Evolutionary conservation across 2,888 invertebrate genomes (phyloP).

Genomic region (Fabriciana adippe): DNA sequence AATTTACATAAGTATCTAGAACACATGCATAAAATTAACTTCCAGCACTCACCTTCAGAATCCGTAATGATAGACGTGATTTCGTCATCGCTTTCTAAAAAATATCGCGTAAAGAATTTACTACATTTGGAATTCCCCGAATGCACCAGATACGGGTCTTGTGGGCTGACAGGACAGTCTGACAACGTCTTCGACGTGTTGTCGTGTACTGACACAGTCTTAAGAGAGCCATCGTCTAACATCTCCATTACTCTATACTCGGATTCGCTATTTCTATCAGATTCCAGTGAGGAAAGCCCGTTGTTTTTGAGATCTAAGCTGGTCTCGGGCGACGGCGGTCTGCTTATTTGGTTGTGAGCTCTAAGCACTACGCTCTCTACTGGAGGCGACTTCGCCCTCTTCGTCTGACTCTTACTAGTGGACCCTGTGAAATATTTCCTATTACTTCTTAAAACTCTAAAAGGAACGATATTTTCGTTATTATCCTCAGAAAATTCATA

Average conservation of each 20-base stretch:
- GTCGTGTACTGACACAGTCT: constrained; percentile 76
- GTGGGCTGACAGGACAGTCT: constrained; percentile 70
- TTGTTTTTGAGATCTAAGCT: constrained; percentile 58
- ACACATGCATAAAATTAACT: background rate
- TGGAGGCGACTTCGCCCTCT: constrained; percentile 70
- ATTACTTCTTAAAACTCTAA: constrained; percentile 83
- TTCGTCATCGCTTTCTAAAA: constrained; percentile 87
- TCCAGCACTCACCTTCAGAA: constrained; percentile 82
- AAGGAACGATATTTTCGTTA: constrained; percentile 85
- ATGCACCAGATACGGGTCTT: constrained; percentile 77
- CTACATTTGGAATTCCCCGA: constrained; percentile 83
- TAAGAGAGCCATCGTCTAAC: constrained; percentile 77
- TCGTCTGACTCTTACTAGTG: constrained; percentile 56
- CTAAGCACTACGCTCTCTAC: constrained; percentile 72
- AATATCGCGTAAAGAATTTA: constrained; percentile 85
- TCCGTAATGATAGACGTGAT: constrained; percentile 87
- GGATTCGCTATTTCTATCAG: constrained; percentile 72
- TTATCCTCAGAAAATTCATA: constrained; percentile 94
- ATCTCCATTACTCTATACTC: constrained; percentile 78
- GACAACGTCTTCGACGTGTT: constrained; percentile 78
- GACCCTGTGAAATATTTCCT: constrained; percentile 77
- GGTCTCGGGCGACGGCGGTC: constrained; percentile 62
- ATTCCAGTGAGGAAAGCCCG: constrained; percentile 56
- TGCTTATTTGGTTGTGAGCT: constrained; percentile 73
- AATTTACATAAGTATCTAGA: no score